Base-by-base conservation (phyloP, 2,797 vertebrate genomes). In the Erpetoichthys calabaricus region DNA sequence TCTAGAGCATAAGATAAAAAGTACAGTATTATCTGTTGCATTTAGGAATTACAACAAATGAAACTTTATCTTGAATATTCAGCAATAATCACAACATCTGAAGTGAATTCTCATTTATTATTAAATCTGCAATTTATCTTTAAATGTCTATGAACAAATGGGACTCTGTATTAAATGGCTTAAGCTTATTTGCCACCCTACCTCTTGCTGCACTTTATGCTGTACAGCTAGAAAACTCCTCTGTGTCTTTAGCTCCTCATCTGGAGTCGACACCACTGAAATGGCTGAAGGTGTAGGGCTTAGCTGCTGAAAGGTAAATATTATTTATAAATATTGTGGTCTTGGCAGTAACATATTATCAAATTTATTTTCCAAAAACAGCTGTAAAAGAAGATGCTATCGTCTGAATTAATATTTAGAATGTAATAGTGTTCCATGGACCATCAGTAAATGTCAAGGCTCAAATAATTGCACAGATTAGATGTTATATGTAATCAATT, bases 191-290 rank as follows among this genome's bases (percentile, higher is more conserved):
- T 9, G 8, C 47, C 49, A 49, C 43, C 57, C 41, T 58, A 58
- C 57, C 57, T 58, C 47, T 51, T 58, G 57, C 9, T 58, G 57
- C 42, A 58, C 57, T 6, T 58, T 58, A 42, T 51, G 8, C 42
- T 58, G 57, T 44, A 58, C 57, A 49, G 57, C 57, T n/a, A 58
- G 47, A 58, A 58, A 58, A 51, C 57, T 58, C 57, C 52, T 58
- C 57, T 58, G 57, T 25, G 42, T 51, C 45, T 51, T 58, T 44
- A 58, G 43, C 9, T 58, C 57, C 7, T 50, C 47, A 25, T 25
- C 25, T 25, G 25, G 25, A 25, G 25, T 25, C 25, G 25, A 25
- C 25, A n/a, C n/a, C 25, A 45, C 43, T 46, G 43, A 45, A 51
- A n/a, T 51, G 7, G 49, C 44, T 58, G 52, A 41, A 45, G 44